Conservation (phyloP, 2,113 vertebrate genomes). For the Microcebus lehilahytsara region DNA sequence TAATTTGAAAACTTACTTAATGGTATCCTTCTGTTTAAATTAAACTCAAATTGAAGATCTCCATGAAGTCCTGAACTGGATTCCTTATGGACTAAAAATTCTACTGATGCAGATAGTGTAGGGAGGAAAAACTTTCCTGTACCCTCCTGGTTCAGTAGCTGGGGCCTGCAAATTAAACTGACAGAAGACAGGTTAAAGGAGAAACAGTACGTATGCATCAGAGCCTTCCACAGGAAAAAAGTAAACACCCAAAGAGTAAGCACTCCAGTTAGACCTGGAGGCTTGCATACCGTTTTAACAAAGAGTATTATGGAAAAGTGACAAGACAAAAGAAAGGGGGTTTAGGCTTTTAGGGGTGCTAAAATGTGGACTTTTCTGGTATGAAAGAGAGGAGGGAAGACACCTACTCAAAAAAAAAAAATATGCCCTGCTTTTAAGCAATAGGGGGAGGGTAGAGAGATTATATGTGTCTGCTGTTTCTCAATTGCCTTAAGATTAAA, state of each 20-base stretch:
- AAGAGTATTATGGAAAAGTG: not conserved
- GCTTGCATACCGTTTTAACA: not conserved
- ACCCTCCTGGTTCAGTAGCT: not conserved
- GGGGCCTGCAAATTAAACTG: not conserved
- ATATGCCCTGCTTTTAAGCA: not conserved
- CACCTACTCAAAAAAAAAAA: not conserved
- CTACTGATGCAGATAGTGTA: not conserved
- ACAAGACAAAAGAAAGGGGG: not conserved
- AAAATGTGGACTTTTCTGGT: not conserved
- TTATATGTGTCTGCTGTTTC: not conserved
- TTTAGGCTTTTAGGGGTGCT: not conserved
- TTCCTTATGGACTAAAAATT: not conserved
- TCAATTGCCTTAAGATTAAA: not conserved
- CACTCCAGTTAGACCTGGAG: no score
- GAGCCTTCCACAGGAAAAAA: not conserved
- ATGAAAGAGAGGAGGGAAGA: not conserved
- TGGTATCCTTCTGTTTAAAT: not conserved
- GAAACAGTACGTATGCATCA: not conserved
- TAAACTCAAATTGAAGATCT: not conserved
- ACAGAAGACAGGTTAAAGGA: not conserved
- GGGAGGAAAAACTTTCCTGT: not conserved
- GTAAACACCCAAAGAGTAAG: not conserved
- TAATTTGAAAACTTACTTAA: not conserved
- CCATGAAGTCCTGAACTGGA: not conserved
- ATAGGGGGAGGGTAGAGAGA: not conserved